Conservation (phyloP, 2,797 vertebrate genomes). For the Lemur catta region DNA sequence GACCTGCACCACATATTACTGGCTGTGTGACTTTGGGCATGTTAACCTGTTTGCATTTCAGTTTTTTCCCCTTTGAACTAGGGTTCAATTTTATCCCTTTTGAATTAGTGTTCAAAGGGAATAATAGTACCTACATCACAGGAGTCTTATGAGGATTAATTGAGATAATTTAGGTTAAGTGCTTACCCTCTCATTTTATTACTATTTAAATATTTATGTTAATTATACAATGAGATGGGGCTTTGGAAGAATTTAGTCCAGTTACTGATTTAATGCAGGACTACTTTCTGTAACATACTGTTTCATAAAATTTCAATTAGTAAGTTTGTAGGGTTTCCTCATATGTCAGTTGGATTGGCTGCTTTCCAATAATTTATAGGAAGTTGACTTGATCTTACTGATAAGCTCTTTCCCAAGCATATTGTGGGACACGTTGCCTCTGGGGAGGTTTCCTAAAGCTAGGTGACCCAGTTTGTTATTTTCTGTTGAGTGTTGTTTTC, state of each 20-base stretch:
- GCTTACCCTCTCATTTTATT: conserved; percentile 10
- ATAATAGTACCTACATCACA: background rate
- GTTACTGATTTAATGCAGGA: background rate
- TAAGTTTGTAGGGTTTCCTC: conserved; percentile 2
- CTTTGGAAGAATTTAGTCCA: conserved; percentile 14
- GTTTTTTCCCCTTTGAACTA: background rate
- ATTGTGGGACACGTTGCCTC: background rate
- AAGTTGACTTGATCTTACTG: background rate
- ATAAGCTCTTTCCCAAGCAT: background rate
- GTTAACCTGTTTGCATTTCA: background rate
- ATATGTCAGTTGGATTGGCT: background rate
- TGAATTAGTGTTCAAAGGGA: background rate
- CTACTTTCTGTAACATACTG: background rate
- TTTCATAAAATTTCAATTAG: conserved; percentile 28
- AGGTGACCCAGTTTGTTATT: background rate
- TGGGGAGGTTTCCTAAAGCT: background rate
- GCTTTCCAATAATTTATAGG: background rate
- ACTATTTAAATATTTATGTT: conserved; percentile 37
- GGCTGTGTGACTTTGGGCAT: background rate
- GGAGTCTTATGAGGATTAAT: background rate
- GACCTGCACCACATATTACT: background rate
- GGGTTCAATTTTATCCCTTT: background rate
- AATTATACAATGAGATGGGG: background rate
- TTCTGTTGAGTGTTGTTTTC: background rate
- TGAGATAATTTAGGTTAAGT: conserved; percentile 30